Percentiles rank a stretch among this genome's conserved stretches.
These are phyloP conservation scores for Lepidurus apus DNA, from an alignment of 1,140 invertebrate species.

Conservation along the genomic window DNA sequence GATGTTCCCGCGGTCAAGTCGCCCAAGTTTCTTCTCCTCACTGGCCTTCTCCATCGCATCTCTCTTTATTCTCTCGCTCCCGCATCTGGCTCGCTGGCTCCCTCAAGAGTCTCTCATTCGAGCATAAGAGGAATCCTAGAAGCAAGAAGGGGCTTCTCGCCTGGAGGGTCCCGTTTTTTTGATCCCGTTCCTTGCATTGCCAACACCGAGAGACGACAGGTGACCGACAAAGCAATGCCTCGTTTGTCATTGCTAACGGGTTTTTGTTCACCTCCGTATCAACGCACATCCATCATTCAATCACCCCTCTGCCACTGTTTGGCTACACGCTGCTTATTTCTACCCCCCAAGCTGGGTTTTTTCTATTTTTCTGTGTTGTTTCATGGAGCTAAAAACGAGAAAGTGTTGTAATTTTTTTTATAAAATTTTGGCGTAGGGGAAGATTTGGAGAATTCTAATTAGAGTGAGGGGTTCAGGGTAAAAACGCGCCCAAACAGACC, in stretches of 20 bases:
- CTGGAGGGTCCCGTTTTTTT: not conserved
- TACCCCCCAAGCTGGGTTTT: not conserved
- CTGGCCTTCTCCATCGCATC: too few relatives aligned
- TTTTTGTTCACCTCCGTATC: conserved; percentile 19
- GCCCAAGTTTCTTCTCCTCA: not conserved
- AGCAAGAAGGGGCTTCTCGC: not conserved
- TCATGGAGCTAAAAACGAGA: not conserved
- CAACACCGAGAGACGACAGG: conserved; percentile 17
- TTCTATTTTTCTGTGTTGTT: not conserved
- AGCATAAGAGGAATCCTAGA: not conserved
- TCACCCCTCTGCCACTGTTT: conserved; percentile 6
- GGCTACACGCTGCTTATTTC: not conserved
- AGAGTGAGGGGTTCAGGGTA: too few relatives aligned
- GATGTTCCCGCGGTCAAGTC: conserved; percentile 10
- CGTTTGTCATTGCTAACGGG: conserved; percentile 21
- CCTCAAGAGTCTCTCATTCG: not conserved
- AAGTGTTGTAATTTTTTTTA: not conserved
- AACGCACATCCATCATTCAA: conserved; percentile 21
- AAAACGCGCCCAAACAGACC: too few relatives aligned
- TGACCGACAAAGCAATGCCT: conserved; percentile 16
- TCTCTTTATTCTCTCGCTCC: too few relatives aligned
- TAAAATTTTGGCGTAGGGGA: too few relatives aligned
- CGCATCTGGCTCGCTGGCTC: not conserved
- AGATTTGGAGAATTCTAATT: too few relatives aligned
- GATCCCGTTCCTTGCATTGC: conserved; percentile 17